These are phyloP conservation scores for Laspeyria flexula DNA, from an alignment of 2,888 invertebrate genomes.

Conservation along the genomic window DNA sequence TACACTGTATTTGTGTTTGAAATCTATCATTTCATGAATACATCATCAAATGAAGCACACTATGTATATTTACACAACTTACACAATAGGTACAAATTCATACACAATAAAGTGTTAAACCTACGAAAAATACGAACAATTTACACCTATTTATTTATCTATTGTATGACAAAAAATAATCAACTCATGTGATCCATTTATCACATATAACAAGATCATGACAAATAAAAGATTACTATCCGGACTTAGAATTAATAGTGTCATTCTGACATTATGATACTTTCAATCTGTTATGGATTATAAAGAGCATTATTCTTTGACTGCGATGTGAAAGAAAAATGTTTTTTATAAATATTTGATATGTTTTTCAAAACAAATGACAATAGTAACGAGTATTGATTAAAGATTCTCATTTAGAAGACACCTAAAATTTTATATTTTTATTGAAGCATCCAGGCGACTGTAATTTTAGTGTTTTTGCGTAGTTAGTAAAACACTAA, in stretches of 20 bases:
- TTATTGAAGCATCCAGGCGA: too few relatives aligned
- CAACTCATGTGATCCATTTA: constrained; percentile 70
- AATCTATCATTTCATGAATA: too few relatives aligned
- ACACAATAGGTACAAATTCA: constrained; percentile 1
- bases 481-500: too few relatives aligned
- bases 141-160: constrained; percentile 6
- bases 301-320: too few relatives aligned
- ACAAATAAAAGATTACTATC: constrained; percentile 69
- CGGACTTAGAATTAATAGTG: constrained; percentile 33
- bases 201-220: constrained; percentile 69
- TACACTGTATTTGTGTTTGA: too few relatives aligned
- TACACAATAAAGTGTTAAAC: neutral
- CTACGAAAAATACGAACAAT: neutral
- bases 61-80: neutral
- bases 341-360: too few relatives aligned
- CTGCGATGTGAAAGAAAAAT: too few relatives aligned
- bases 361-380: too few relatives aligned
- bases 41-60: neutral
- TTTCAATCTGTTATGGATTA: neutral
- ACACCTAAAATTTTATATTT: too few relatives aligned
- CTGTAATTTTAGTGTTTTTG: too few relatives aligned
- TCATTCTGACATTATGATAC: constrained; percentile 5
- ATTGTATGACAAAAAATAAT: constrained; percentile 17
- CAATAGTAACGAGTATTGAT: too few relatives aligned
- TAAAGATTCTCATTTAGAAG: too few relatives aligned